Evolutionary conservation across 2,888 invertebrate genomes (phyloP).

Genomic region (Acanthacorydalis orientalis): DNA sequence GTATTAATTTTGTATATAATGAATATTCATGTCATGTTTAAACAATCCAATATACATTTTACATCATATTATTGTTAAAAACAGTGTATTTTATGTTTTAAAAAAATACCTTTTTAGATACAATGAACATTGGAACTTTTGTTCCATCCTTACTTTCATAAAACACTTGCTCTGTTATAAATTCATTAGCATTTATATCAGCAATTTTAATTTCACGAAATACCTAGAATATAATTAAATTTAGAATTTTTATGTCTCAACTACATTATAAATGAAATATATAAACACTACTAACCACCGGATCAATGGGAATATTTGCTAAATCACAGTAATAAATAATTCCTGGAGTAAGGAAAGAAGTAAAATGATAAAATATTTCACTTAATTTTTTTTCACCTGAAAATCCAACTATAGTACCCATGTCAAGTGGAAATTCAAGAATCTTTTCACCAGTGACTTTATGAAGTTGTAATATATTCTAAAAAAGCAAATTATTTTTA

Average conservation of each 20-base stretch:
- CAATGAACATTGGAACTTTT: constrained; percentile 90
- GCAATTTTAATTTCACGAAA: constrained; percentile 74
- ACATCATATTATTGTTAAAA: background rate
- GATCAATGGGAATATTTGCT: constrained; percentile 38
- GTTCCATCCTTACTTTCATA: constrained; percentile 87
- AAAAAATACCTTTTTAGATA: constrained; percentile 59
- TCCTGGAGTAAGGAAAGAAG: constrained; percentile 82
- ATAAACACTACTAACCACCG: constrained; percentile 33
- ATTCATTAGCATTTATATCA: constrained; percentile 61
- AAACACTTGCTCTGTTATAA: constrained; percentile 79
- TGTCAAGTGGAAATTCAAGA: constrained; percentile 60
- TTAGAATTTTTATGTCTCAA: constrained; percentile 1
- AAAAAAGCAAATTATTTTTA: constrained; percentile 11
- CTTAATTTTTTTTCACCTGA: constrained; percentile 70
- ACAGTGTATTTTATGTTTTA: no score
- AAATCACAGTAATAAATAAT: constrained; percentile 79
- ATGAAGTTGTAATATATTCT: constrained; percentile 75
- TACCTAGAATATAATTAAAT: constrained; percentile 32
- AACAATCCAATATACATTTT: no score
- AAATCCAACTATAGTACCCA: constrained; percentile 74
- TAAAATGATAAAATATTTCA: constrained; percentile 88
- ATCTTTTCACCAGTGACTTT: constrained; percentile 52
- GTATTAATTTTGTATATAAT: background rate
- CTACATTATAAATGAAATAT: background rate
- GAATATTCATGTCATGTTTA: background rate